phyloP scores from a whole-genome alignment of 2,888 invertebrate genomes.

The Acronicta leporina region DNA sequence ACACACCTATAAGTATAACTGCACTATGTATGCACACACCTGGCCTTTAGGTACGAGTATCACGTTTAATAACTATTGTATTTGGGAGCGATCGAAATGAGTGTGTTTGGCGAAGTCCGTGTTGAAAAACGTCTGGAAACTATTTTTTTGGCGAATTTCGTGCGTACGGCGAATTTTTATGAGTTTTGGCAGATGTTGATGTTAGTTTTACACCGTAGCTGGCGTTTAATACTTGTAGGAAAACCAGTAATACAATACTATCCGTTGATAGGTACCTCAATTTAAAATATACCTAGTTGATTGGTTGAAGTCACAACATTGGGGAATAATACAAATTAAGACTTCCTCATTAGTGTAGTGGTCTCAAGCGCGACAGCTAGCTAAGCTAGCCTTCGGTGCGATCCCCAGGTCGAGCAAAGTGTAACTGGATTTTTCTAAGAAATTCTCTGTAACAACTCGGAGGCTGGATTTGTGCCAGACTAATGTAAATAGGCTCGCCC shows the following conservation, averaged over 20 bases:
- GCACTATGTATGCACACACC: conserved; percentile 64
- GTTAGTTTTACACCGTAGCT: conserved; percentile 22
- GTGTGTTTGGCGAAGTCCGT: conserved; percentile 70
- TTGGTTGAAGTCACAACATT: too few relatives aligned
- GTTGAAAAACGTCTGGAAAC: conserved; percentile 75
- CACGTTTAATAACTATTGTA: conserved; percentile 88
- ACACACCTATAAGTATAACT: conserved; percentile 52
- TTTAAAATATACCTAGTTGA: too few relatives aligned
- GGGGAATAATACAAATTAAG: too few relatives aligned
- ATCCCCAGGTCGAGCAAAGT: too few relatives aligned
- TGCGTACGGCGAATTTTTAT: conserved; percentile 34
- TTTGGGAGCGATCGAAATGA: conserved; percentile 88
- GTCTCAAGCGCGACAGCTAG: too few relatives aligned
- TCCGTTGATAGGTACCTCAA: too few relatives aligned
- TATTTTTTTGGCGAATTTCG: conserved; percentile 37
- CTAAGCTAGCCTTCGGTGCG: too few relatives aligned
- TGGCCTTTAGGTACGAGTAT: conserved; percentile 70
- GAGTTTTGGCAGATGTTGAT: conserved; percentile 25
- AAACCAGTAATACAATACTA: conserved; percentile 8
- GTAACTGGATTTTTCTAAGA: too few relatives aligned
- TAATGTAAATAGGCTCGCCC: too few relatives aligned
- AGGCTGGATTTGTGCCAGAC: too few relatives aligned
- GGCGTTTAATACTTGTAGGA: background rate
- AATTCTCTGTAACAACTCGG: too few relatives aligned
- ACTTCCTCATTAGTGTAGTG: too few relatives aligned